Base-by-base conservation (phyloP, 2,113 vertebrate species). In the Ptychochromis oligacanthus region DNA sequence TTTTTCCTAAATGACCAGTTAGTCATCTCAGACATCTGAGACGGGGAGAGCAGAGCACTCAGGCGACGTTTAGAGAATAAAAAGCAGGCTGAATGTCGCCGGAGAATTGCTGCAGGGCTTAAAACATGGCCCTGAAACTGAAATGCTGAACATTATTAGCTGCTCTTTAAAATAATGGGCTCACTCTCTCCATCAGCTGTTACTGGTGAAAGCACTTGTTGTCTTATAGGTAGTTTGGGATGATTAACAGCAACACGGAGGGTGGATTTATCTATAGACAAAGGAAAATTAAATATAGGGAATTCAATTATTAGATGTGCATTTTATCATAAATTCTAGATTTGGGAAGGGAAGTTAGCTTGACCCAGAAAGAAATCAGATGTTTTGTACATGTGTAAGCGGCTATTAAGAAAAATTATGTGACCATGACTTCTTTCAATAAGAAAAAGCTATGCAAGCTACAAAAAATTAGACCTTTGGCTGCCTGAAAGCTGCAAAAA, bases 1-100 rank as follows among this genome's bases (percentile, higher is more conserved):
- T 76, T 91, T 87, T 84, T 79, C 81, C 88, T 85, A 87, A 93
- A 92, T 91, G 87, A 88, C 87, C 89, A 74, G 87, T 85, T 86
- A 87, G 88, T 89, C 79, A 87, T 84, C 77, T 59, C 77, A 82
- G 70, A 91, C 85, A 79, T 87, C 80, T 83, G 88, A 91, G 74
- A 89, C 55, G 5, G 7, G 59, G 49, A 75, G 75, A 61, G 52
- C 38, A 74, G 80, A 85, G 80, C 80, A 81, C 81, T 84, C 80
- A 88, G 89, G 83, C 88, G 67, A 81, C 56, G 17, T 81, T 91
- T 79, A 85, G 88, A 92, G 87, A 77, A 72, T 81, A 60, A 87
- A 78, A 83, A 72, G 67, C 81, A 85, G 64, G 79, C 43, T 58
- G 65, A 84, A 88, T 54, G 80, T 83, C 85, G 24, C 85, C 18